Base-by-base conservation (phyloP, 2,888 invertebrate genomes). In the Aphodius granarius region DNA sequence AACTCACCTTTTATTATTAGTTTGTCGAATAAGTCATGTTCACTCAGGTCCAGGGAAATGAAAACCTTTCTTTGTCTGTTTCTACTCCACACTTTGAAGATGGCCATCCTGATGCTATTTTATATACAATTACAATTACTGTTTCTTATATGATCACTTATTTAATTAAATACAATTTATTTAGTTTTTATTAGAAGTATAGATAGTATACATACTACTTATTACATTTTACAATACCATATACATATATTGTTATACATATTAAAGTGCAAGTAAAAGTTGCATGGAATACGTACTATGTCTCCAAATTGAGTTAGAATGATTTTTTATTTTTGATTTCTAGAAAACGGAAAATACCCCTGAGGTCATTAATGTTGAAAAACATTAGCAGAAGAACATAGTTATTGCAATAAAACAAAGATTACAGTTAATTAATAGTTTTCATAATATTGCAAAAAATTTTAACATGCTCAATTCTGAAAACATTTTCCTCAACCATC, bases 1-100 rank as follows among this genome's bases (percentile, higher is more conserved):
- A 62, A 73, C 9, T 43, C 22, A 73, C 73, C 73, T 73, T 73
- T 66, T 66, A 66, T n/a, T 22, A 73, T 66, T 43, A 73, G 66
- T 5, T 20, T 73, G 3, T n/a, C 17, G 62, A 66, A 66, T 13
- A 73, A 43, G 19, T 73, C 22, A 15, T 74, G 2, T 16, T 43
- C 74, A 5, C 63, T 63, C 20, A 62, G 6, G 15, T 15, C 1
- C 6, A 74, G 63, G 21, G 23, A 23, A 23, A 23, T 23, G 6
- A 74, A 74, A 13, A 21, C 21, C 63, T 74, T 74, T 6, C 63
- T 74, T 5, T 74, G 19, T 5, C 71, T 16, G 16, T n/a, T 70
- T 1, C 62, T 63, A 16, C 17, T 17, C 70, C 74, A 74, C 1
- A 74, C 43, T 74, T 68, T 74, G n/a, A 70, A 74, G 2, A 73